Conservation (phyloP, 1,140 invertebrate species). For the Drosophila auraria region DNA sequence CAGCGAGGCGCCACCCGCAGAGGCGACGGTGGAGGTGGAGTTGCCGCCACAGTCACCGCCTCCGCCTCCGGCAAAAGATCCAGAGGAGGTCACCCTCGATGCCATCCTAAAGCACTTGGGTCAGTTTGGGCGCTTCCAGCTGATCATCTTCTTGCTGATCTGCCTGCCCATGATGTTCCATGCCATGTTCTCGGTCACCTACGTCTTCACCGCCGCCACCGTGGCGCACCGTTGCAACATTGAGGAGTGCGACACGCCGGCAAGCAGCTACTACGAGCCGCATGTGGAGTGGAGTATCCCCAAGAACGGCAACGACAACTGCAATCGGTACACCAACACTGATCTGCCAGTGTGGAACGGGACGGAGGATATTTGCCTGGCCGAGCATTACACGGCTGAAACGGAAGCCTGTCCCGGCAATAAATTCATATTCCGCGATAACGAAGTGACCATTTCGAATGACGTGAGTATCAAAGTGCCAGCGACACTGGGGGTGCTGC, state of each 20-base stretch:
- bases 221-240: constrained; percentile 88
- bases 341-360: constrained; percentile 45
- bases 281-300: constrained; percentile 87
- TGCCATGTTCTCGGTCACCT: constrained; percentile 86
- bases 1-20: constrained; percentile 38
- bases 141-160: constrained; percentile 86
- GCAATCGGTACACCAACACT: constrained; percentile 84
- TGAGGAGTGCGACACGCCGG: constrained; percentile 87
- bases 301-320: constrained; percentile 84
- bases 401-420: constrained; percentile 63
- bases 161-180: constrained; percentile 86
- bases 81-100: constrained; percentile 71
- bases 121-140: constrained; percentile 87
- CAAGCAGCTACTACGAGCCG: constrained; percentile 83
- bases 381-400: constrained; percentile 83
- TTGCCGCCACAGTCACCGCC: neutral
- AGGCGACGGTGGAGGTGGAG: constrained; percentile 28
- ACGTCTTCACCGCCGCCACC: constrained; percentile 87
- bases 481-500: constrained; percentile 24
- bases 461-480: constrained; percentile 79
- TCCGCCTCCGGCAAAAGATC: constrained; percentile 40
- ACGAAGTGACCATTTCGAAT: constrained; percentile 79
- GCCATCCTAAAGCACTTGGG: constrained; percentile 86
- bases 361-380: constrained; percentile 71
- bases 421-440: constrained; percentile 73